These are phyloP conservation scores for Regulus satrapa DNA, from an alignment of 2,113 vertebrate species.

Conservation along the genomic window DNA sequence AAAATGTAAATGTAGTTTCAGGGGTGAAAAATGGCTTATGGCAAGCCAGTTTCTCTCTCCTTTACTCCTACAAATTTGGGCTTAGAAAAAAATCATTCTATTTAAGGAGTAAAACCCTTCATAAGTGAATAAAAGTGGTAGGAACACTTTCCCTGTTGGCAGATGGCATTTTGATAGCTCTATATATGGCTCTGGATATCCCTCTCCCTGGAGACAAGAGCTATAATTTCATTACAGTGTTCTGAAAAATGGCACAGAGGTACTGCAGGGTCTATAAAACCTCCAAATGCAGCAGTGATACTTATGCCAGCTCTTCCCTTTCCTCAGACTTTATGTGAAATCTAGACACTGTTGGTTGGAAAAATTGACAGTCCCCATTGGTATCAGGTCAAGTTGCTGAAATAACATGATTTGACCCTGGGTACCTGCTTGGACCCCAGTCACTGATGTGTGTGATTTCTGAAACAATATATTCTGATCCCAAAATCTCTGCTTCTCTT, in stretches of 20 bases:
- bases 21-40: constrained; percentile 4
- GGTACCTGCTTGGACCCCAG: not conserved
- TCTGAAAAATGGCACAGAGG: not conserved
- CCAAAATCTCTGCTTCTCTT: not conserved
- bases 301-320: not conserved
- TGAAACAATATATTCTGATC: not conserved
- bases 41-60: not conserved
- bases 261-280: not conserved
- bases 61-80: not conserved
- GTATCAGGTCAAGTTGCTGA: not conserved
- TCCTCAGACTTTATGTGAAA: not conserved
- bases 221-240: not conserved
- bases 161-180: not conserved
- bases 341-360: not conserved
- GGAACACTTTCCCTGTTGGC: not conserved
- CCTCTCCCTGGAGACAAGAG: not conserved
- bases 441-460: not conserved
- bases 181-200: not conserved
- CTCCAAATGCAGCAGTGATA: not conserved
- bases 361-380: not conserved
- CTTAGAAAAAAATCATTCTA: not conserved
- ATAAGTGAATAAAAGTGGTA: not conserved
- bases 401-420: not conserved
- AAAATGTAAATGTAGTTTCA: constrained; percentile 29
- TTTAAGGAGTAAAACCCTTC: not conserved